Percentiles rank a stretch among this genome's conserved stretches.
phyloP scores from a whole-genome alignment of 2,888 invertebrate genomes.

The Siphlonurus alternatus region DNA sequence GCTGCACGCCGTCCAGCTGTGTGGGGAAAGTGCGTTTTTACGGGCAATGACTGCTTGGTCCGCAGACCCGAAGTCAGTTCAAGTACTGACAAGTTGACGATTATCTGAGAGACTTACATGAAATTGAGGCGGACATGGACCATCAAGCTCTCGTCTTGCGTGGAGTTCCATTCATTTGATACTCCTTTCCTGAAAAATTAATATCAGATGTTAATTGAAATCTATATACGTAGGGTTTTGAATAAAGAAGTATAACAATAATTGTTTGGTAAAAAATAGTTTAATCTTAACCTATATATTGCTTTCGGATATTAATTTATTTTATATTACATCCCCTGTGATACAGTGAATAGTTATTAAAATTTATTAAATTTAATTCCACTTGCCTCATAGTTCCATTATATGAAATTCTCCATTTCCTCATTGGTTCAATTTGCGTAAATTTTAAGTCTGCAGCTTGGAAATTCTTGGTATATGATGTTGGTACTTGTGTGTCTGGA shows the following conservation, averaged over 20 bases:
- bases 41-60: too few species aligned
- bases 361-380: slow-evolving; percentile 18
- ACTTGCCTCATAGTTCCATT: slow-evolving; percentile 45
- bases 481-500: neutral
- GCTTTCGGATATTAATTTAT: too few species aligned
- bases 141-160: slow-evolving; percentile 23
- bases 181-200: slow-evolving; percentile 9
- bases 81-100: too few species aligned
- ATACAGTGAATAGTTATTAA: neutral
- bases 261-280: too few species aligned
- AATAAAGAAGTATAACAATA: too few species aligned
- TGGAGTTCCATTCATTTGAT: slow-evolving; percentile 16
- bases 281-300: too few species aligned
- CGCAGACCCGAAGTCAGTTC: too few species aligned
- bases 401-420: slow-evolving; percentile 43
- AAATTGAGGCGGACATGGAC: slow-evolving; percentile 37
- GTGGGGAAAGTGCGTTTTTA: slow-evolving; percentile 14
- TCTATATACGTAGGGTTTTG: too few species aligned
- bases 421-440: slow-evolving; percentile 40
- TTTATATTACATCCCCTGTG: too few species aligned
- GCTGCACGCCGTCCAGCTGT: slow-evolving; percentile 38
- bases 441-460: slow-evolving; percentile 38
- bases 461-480: neutral
- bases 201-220: neutral
- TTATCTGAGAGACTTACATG: slow-evolving; percentile 38